Conservation (phyloP, 2,797 vertebrate species). For the Lagorchestes hirsutus region DNA sequence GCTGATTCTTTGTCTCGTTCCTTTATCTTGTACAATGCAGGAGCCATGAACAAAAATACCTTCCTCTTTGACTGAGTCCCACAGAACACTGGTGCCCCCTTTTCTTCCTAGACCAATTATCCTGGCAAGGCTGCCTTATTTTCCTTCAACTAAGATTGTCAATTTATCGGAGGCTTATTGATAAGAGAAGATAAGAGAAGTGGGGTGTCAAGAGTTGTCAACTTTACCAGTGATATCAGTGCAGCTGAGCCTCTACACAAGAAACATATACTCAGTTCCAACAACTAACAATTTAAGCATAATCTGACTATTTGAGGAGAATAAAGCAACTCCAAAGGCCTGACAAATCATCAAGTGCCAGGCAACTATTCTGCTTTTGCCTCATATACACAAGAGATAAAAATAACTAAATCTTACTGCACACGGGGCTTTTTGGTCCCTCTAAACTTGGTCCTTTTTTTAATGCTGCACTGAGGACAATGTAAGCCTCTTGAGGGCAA, state of each 20-base stretch:
- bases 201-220: background rate
- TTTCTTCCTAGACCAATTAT: background rate
- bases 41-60: background rate
- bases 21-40: background rate
- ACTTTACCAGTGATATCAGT: background rate
- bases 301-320: background rate
- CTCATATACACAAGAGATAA: constrained; percentile 16
- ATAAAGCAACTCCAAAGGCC: background rate
- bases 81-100: background rate
- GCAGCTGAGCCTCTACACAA: background rate
- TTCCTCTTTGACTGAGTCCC: background rate
- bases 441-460: background rate
- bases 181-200: background rate
- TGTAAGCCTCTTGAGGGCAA: background rate
- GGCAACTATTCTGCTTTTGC: constrained; percentile 3
- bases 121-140: background rate
- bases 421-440: background rate
- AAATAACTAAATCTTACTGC: background rate
- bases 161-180: background rate
- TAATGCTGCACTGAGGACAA: background rate
- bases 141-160: background rate
- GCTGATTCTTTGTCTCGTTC: background rate
- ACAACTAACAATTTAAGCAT: background rate
- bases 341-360: background rate
- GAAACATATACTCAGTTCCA: background rate